Conservation (phyloP, 2,797 vertebrate genomes). For the Brachyrhaphis roseni region DNA sequence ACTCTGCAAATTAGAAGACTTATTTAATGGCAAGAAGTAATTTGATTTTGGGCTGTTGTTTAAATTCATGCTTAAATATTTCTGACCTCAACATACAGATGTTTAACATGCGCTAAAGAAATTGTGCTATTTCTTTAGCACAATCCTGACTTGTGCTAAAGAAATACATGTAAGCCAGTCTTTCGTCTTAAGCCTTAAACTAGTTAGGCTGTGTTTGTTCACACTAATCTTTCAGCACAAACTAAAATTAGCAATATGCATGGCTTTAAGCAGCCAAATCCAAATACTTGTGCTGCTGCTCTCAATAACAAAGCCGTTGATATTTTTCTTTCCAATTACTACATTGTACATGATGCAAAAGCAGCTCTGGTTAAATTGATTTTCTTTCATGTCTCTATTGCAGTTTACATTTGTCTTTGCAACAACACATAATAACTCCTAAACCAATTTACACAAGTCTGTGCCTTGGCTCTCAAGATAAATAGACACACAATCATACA, state of each 20-base stretch:
- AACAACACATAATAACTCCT: constrained; percentile 22
- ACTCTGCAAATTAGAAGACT: background rate
- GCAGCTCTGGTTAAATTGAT: constrained; percentile 31
- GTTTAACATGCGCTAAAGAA: constrained; percentile 1
- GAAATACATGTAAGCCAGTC: constrained; percentile 10
- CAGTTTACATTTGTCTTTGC: constrained; percentile 24
- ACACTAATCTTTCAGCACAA: constrained; percentile 12
- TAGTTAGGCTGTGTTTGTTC: constrained; percentile 8
- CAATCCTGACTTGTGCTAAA: background rate
- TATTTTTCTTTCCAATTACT: constrained; percentile 28
- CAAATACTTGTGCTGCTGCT: constrained; percentile 18
- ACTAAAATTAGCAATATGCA: constrained; percentile 10
- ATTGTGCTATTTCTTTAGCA: no score
- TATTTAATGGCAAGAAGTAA: background rate
- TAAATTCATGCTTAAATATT: constrained; percentile 9
- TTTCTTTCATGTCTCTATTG: constrained; percentile 37
- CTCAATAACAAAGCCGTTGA: constrained; percentile 22
- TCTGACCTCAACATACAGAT: background rate
- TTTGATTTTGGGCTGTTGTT: background rate
- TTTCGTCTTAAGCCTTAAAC: constrained; percentile 3
- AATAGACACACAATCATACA: constrained; percentile 10
- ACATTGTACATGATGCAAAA: constrained; percentile 27
- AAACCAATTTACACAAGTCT: constrained; percentile 29
- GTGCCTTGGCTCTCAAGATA: constrained; percentile 18
- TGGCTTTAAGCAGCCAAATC: constrained; percentile 13